Percentiles rank a stretch among this genome's conserved stretches.
These are phyloP conservation scores for Hydrotaea diabolus DNA, from an alignment of 2,888 invertebrate species.

Conservation along the genomic window DNA sequence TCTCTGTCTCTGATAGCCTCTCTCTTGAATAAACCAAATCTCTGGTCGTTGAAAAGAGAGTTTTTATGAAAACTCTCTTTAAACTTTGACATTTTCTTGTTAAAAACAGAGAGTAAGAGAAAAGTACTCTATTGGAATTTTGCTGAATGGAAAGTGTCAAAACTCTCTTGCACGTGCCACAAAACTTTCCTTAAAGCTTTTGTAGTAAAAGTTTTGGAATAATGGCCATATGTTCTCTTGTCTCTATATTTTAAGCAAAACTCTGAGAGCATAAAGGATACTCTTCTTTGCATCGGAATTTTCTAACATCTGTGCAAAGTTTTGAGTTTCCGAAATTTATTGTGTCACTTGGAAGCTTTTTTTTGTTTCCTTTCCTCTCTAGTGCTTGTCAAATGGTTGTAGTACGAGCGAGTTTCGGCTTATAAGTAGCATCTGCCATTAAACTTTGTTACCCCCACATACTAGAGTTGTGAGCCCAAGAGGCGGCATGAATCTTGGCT, in stretches of 20 bases:
- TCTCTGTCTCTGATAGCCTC: background rate
- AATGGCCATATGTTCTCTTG: background rate
- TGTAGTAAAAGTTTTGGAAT: slow-evolving; percentile 38
- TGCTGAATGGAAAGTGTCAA: slow-evolving; percentile 58
- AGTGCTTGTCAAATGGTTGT: background rate
- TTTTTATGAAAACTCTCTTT: background rate
- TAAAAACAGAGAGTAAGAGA: background rate
- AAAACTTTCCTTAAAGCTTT: slow-evolving; percentile 20
- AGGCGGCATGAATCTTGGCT: slow-evolving; percentile 45
- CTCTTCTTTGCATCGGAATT: slow-evolving; percentile 1
- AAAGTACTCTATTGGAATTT: background rate
- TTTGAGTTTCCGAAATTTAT: slow-evolving; percentile 44
- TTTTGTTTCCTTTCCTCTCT: background rate
- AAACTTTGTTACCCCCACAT: slow-evolving; percentile 44
- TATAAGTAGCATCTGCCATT: slow-evolving; percentile 41
- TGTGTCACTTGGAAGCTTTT: slow-evolving; percentile 47
- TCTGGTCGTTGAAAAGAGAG: too few relatives aligned
- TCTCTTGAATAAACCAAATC: too few relatives aligned
- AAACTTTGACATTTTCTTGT: slow-evolving; percentile 53
- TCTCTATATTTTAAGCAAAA: background rate
- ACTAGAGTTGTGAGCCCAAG: slow-evolving; percentile 51
- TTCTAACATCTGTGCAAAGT: slow-evolving; percentile 6
- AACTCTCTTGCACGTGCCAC: slow-evolving; percentile 26
- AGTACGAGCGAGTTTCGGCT: background rate
- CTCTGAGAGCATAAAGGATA: too few relatives aligned